Evolutionary conservation across 2,888 invertebrate genomes (phyloP), one percentile per base, ranked within the genome.

Genomic region (Dryomyza anilis): DNA sequence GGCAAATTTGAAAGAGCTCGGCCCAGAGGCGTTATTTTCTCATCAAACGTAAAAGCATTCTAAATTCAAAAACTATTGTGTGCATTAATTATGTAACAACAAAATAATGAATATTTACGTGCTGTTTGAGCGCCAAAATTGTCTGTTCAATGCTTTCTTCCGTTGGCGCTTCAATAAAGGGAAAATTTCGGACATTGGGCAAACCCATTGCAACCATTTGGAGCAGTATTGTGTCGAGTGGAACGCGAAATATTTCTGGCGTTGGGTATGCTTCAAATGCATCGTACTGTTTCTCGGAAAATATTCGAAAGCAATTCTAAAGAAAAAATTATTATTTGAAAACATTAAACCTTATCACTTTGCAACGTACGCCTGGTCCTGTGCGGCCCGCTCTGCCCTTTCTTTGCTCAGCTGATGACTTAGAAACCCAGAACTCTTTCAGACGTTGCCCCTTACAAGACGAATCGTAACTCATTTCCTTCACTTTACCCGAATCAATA

Each of bases 341-440:
- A n/a, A n/a, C n/a, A n/a, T n/a, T n/a, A n/a, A n/a, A n/a, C n/a
- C n/a, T n/a, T n/a, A n/a, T n/a, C n/a, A n/a, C n/a, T n/a, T n/a
- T n/a, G 30, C 56, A 30, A n/a, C 62, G 72, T 69, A 82, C 91
- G 2, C 98, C 98, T 0, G 98, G 98, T 3, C 98, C 95, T 23
- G 93, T 96, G 78, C 98, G 87, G 1, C 98, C 98, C 56, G 96
- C 96, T 75, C 98, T 87, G 10, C 98, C 98, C 82, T 96, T 96
- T 60, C 98, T 87, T 81, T 99, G 98, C 78, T 98, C 96, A 3
- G 98, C 96, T 75, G 95, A 96, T 0, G 98, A 98, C 84, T 95
- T 90, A n/a, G 97, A 96, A 70, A 98, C 95, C 92, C 93, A 96
- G 80, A 95, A 95, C 84, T 99, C 98, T 80, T 95, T 94, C 1